These are phyloP conservation scores for Planococcus citri DNA, from an alignment of 1,140 invertebrate species.

Conservation along the genomic window DNA sequence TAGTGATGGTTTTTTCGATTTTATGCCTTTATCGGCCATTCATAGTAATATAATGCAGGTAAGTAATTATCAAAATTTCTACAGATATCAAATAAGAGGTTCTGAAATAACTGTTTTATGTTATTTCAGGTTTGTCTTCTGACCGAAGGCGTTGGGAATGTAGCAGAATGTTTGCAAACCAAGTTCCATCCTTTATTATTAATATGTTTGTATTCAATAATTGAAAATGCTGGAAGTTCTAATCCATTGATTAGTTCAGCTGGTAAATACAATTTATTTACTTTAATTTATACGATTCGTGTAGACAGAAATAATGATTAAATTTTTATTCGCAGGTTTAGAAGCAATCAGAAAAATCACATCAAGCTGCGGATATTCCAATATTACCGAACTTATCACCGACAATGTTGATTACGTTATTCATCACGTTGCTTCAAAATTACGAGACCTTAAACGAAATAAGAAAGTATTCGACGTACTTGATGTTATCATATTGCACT, in stretches of 20 bases:
- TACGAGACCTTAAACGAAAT: neutral
- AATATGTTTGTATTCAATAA: neutral
- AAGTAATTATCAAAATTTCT: neutral
- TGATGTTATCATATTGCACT: neutral
- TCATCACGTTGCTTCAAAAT: neutral
- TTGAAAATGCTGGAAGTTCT: constrained; percentile 1
- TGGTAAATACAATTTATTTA: neutral
- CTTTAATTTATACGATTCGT: neutral
- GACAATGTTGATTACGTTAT: constrained; percentile 3
- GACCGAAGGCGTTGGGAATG: neutral
- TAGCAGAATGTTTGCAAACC: neutral
- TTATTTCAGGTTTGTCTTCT: neutral
- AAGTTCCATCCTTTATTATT: neutral
- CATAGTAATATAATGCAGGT: constrained; percentile 1
- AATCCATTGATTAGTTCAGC: neutral
- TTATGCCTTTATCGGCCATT: neutral
- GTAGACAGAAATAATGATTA: neutral
- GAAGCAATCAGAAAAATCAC: neutral
- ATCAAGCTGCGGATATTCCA: neutral
- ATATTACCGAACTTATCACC: neutral
- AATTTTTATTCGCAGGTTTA: neutral
- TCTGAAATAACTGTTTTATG: neutral
- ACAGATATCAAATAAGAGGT: too few relatives aligned
- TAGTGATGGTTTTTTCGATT: neutral
- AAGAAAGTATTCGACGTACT: neutral